Percentiles rank a stretch among this genome's conserved stretches.
These are phyloP conservation scores for Polymixis flavicincta DNA, from an alignment of 2,888 invertebrate genomes.

Conservation along the genomic window DNA sequence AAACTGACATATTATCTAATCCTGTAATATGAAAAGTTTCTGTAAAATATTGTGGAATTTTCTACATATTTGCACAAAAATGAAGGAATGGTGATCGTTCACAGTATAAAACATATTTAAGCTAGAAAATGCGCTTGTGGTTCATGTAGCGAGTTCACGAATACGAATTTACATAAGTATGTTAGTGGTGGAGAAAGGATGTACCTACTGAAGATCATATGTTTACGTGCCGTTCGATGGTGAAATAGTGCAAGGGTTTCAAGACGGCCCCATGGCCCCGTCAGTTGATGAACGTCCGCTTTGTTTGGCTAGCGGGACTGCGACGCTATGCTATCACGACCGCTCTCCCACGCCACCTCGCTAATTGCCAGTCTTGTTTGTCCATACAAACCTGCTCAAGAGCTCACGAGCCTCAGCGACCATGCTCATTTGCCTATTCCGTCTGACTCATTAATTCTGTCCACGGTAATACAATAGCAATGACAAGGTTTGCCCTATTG, in stretches of 20 bases:
- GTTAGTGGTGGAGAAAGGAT: conserved; percentile 47
- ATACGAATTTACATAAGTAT: conserved; percentile 48
- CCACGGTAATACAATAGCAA: conserved; percentile 47
- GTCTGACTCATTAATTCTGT: conserved; percentile 49
- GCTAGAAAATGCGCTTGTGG: conserved; percentile 28
- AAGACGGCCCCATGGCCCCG: conserved; percentile 23
- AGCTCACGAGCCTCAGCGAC: conserved; percentile 51
- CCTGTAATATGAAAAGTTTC: conserved; percentile 26
- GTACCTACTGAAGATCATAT: conserved; percentile 36
- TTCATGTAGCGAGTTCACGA: conserved; percentile 39
- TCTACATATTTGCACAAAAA: conserved; percentile 30
- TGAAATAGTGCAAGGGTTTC: conserved; percentile 46
- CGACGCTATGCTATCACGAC: conserved; percentile 61
- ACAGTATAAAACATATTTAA: conserved; percentile 41
- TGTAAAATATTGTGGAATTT: conserved; percentile 30
- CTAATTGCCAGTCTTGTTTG: conserved; percentile 76
- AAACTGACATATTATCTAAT: conserved; percentile 36
- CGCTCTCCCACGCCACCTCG: conserved; percentile 72
- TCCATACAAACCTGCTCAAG: conserved; percentile 61
- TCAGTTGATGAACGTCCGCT: conserved; percentile 74
- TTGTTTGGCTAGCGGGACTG: conserved; percentile 82
- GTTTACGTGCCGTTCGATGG: conserved; percentile 14
- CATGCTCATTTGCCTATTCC: conserved; percentile 55
- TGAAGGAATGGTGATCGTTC: conserved; percentile 19
- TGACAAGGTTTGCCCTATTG: conserved; percentile 49